Base-by-base conservation (phyloP, 2,888 invertebrate species). In the Drosophila macrospina region DNA sequence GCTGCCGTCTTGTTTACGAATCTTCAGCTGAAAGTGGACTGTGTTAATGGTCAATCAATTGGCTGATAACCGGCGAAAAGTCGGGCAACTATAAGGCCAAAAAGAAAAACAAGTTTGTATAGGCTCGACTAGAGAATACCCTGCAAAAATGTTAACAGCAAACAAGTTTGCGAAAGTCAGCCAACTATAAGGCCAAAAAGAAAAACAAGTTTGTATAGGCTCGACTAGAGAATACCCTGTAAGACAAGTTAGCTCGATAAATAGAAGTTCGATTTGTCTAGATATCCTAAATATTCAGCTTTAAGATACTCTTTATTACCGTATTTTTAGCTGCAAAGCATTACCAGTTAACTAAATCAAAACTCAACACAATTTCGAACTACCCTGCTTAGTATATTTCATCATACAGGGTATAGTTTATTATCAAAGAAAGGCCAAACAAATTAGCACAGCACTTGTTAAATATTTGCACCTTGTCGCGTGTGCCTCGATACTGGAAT, bases 401-500 rank as follows among this genome's bases (percentile, higher is more conserved):
- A n/a, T 8, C 1, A 1, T 13, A n/a, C 4, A 52, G 52, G 44
- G 52, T 30, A 52, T 44, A 16, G 3, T 6, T 44, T 34, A 4
- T 15, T 24, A n/a, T 50, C 56, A 45, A 52, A 41, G 16, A 52
- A 36, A 41, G 28, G 28, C 5, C 7, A 5, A 26, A 11, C 44
- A 42, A 67, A 67, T 44, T 50, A 37, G 45, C 16, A 42, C 42
- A 52, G 26, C 45, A 50, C 26, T 67, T 71, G 63, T 45, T 20
- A 78, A 71, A 83, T 82, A 63, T 63, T 67, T 45, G 74, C 42
- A 57, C 42, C 42, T 60, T 39, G 34, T 36, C 60, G 45, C 59
- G 34, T 51, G 34, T 16, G 47, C 39, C 45, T 20, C 15, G 44
- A 44, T 44, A 52, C 30, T 8, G 13, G 10, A 34, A 26, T 37